Evolutionary conservation across 2,797 vertebrate species (phyloP), one percentile per base, ranked within the genome.

Genomic region (Acrossocheilus wenchowensis): DNA sequence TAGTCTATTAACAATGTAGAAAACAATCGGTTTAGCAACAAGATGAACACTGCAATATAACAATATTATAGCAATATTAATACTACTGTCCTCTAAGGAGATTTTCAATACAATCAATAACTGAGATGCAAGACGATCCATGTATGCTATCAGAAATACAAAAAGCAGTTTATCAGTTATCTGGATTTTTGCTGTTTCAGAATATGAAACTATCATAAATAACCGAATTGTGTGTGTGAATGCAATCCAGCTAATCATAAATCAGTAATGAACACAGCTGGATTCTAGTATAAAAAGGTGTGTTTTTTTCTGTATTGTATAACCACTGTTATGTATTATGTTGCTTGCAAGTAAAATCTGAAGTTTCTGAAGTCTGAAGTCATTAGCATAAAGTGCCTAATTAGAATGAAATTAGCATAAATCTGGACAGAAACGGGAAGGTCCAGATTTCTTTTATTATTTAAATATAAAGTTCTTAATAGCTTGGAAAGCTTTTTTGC

Each of bases 361-460:
- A 48, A 50, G 62, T 54, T 36, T 45, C 82, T 80, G 19, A 50
- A 74, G 43, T 43, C 82, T 79, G 14, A 52, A 75, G 21, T 74
- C 82, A 82, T 90, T 87, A 82, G 80, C 69, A 85, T 86, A 45
- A 73, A 62, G 11, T 75, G 64, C 69, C 72, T 62, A 75, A 87
- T 89, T 82, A 60, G 78, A 87, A 72, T 45, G 23, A 45, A 73
- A 78, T 82, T 74, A 39, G 83, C 87, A 74, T 78, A 84, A 64
- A 80, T 81, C 71, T 81, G 21, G 68, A 81, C 79, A 82, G 54
- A 75, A 68, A 80, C 4, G 6, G 34, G 39, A 71, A 69, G 60
- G 66, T 75, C 68, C 68, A 75, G 73, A 78, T 82, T 85, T 84
- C 79, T 85, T 73, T 66, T 57, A 84, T 84, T 86, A 87, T 71